A percentile compares a stretch with the other conserved stretches of the same genome.
Conservation (phyloP, 2,888 invertebrate genomes). For the Alloscopus bannaensis region DNA sequence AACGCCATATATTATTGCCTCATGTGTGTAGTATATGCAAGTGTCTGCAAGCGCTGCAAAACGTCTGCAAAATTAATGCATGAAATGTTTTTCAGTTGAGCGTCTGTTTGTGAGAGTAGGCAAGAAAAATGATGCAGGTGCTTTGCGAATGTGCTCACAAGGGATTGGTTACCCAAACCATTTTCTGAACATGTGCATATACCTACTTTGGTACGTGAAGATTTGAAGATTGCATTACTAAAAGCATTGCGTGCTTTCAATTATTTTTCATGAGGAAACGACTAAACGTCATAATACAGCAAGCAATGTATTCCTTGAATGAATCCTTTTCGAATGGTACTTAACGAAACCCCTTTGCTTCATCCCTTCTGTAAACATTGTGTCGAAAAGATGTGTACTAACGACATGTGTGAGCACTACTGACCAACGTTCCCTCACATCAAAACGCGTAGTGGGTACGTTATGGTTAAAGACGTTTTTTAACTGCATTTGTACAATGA, state of each 20-base stretch:
- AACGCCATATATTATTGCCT: constrained; percentile 5
- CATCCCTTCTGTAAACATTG: neutral
- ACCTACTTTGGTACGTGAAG: constrained; percentile 9
- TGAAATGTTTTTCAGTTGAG: neutral
- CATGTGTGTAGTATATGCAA: neutral
- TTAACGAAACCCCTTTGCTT: no score
- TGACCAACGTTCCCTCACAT: no score
- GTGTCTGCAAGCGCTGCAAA: neutral
- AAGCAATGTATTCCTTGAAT: no score
- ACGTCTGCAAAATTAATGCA: neutral
- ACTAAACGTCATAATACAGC: constrained; percentile 21
- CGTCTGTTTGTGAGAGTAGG: neutral
- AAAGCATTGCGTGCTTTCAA: constrained; percentile 33
- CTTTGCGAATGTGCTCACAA: neutral
- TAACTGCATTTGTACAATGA: neutral
- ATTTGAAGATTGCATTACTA: constrained; percentile 17
- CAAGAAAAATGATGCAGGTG: neutral
- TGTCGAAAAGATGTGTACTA: neutral
- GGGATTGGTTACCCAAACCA: no score
- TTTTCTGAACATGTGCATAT: constrained; percentile 4
- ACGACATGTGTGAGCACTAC: neutral
- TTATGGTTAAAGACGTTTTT: no score
- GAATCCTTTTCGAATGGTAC: no score
- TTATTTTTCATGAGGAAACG: constrained; percentile 28
- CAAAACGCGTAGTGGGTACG: no score